These are phyloP conservation scores for Rhaphigaster nebulosa DNA, from an alignment of 2,888 invertebrate species.

Conservation along the genomic window DNA sequence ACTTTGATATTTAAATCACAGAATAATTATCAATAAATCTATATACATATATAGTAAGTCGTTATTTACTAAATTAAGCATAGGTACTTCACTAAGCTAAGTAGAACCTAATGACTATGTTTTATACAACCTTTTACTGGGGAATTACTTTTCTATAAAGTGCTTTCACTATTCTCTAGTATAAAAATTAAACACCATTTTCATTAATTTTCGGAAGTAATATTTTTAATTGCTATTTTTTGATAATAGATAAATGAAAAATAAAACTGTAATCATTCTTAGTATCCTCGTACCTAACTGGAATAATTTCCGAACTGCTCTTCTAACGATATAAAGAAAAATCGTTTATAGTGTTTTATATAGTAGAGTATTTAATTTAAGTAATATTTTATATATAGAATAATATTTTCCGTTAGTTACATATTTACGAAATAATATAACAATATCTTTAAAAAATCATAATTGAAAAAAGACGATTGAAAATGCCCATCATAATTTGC, in stretches of 20 bases:
- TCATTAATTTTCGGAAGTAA: not conserved
- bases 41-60: not conserved
- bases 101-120: not conserved
- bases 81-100: not conserved
- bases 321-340: too few species aligned
- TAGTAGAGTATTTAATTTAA: too few species aligned
- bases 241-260: too few species aligned
- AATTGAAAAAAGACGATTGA: too few species aligned
- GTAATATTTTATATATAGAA: too few species aligned
- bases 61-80: constrained; percentile 28
- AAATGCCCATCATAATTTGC: too few species aligned
- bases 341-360: too few species aligned
- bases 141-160: not conserved
- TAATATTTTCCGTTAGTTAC: too few species aligned
- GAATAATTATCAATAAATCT: constrained; percentile 7
- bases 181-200: not conserved
- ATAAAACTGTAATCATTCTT: not conserved
- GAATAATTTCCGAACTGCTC: not conserved
- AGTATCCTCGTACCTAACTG: not conserved
- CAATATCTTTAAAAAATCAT: too few species aligned
- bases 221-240: not conserved
- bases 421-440: too few species aligned
- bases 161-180: not conserved
- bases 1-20: constrained; percentile 42
- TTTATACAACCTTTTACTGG: constrained; percentile 31